Conservation (phyloP, 2,888 invertebrate species). For the Lomographa bimaculata region DNA sequence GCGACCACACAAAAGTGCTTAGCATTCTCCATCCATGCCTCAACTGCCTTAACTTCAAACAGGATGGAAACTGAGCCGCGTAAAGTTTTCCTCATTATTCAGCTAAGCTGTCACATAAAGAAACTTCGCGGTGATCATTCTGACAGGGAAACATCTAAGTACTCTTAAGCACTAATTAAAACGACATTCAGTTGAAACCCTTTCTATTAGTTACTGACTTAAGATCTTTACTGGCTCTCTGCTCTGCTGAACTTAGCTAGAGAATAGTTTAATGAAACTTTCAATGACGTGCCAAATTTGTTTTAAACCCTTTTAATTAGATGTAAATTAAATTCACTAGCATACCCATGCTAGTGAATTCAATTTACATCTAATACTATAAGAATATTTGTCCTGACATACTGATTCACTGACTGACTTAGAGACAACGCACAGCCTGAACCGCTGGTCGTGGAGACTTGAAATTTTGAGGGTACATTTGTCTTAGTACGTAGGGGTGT, state of each 20-base stretch:
- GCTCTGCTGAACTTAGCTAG: slow-evolving; percentile 9
- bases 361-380: too few relatives aligned
- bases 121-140: slow-evolving; percentile 35
- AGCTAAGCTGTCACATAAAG: slow-evolving; percentile 38
- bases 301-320: too few relatives aligned
- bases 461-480: too few relatives aligned
- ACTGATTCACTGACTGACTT: too few relatives aligned
- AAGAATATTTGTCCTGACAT: too few relatives aligned
- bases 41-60: slow-evolving; percentile 13
- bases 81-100: slow-evolving; percentile 42
- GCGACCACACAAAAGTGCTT: slow-evolving; percentile 4
- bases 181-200: slow-evolving; percentile 31
- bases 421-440: too few relatives aligned
- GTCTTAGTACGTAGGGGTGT: too few relatives aligned
- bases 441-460: too few relatives aligned
- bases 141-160: slow-evolving; percentile 34
- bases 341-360: too few relatives aligned
- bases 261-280: slow-evolving; percentile 2
- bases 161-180: slow-evolving; percentile 47
- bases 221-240: slow-evolving; percentile 10
- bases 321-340: too few relatives aligned
- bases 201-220: slow-evolving; percentile 24
- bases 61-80: slow-evolving; percentile 22
- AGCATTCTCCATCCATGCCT: slow-evolving; percentile 2
- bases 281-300: too few relatives aligned